Base-by-base conservation (phyloP, 2,797 vertebrate species). In the Mustela erminea region DNA sequence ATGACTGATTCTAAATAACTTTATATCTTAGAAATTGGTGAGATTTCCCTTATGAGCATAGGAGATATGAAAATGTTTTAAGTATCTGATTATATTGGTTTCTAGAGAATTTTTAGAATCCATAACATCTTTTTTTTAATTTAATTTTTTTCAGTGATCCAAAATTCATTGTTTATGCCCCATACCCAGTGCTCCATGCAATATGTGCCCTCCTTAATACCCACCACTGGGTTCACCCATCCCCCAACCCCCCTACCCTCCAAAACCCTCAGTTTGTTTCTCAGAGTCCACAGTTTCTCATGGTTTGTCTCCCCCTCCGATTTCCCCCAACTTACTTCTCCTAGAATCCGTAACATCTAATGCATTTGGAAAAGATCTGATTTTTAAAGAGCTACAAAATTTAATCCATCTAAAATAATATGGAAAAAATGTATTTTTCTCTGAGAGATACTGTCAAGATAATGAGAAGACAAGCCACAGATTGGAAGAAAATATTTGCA, bases 391-490 rank as follows among this genome's bases (percentile, higher is more conserved):
- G 3, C 14, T 93, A 41, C 52, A 88, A 88, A 85, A 87, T 41
- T 14, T 38, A 93, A n/a, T 29, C 27, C 9, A 77, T 21, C 10
- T 23, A 60, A 35, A 77, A 43, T 38, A 11, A 58, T 46, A 74
- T 43, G n/a, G 58, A 77, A 86, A 60, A 77, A 23, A 41, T 56
- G 4, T 89, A 17, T 54, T 88, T 89, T 21, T 64, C 52, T 90
- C 21, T 38, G 12, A 74, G 81, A 46, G 3, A 80, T 23, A 81
- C 23, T 49, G 15, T 89, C 14, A 82, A 77, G 17, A 43, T n/a
- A 95, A 87, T 29, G 29, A 77, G 66, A 87, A 64, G n/a, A 66
- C 1, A 43, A 72, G 27, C 12, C 62, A 58, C 17, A 74, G 18
- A 60, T 49, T 6, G 2, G 29, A 11, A 93, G 32, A 77, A 83